These are phyloP conservation scores for Hypothenemus hampei DNA, from an alignment of 1,140 invertebrate genomes.

Conservation along the genomic window DNA sequence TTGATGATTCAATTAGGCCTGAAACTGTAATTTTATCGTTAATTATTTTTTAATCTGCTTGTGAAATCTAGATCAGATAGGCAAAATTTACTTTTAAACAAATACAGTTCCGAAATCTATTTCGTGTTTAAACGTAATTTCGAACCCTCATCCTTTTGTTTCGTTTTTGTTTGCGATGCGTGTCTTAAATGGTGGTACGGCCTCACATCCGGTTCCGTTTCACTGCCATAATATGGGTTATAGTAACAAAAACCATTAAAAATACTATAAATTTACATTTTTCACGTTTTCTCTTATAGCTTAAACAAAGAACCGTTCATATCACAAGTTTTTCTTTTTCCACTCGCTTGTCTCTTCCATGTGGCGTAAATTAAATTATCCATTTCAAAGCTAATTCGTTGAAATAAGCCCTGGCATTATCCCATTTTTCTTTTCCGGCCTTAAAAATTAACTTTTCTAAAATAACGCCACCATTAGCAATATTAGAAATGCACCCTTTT, in stretches of 20 bases:
- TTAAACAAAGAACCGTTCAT: no score
- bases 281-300: no score
- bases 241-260: no score
- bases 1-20: no score
- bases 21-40: conserved; percentile 1
- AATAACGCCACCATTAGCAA: conserved; percentile 17
- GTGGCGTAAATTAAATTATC: conserved; percentile 21
- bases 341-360: conserved; percentile 12
- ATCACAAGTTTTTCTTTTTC: not conserved
- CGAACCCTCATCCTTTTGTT: conserved; percentile 12
- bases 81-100: conserved; percentile 19
- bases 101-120: conserved; percentile 12
- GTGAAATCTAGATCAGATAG: conserved; percentile 18
- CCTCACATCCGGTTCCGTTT: conserved; percentile 22
- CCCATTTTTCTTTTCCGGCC: conserved; percentile 14
- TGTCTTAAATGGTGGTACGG: conserved; percentile 24
- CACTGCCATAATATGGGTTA: conserved; percentile 8
- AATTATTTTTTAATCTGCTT: conserved; percentile 22
- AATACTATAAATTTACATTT: no score
- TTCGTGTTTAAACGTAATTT: conserved; percentile 17
- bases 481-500: conserved; percentile 27
- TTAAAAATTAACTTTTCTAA: conserved; percentile 21
- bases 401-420: conserved; percentile 18
- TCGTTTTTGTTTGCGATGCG: no score
- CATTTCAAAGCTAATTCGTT: conserved; percentile 20